Base-by-base conservation (phyloP, 1,140 invertebrate genomes). In the Drosophila bipectinata region DNA sequence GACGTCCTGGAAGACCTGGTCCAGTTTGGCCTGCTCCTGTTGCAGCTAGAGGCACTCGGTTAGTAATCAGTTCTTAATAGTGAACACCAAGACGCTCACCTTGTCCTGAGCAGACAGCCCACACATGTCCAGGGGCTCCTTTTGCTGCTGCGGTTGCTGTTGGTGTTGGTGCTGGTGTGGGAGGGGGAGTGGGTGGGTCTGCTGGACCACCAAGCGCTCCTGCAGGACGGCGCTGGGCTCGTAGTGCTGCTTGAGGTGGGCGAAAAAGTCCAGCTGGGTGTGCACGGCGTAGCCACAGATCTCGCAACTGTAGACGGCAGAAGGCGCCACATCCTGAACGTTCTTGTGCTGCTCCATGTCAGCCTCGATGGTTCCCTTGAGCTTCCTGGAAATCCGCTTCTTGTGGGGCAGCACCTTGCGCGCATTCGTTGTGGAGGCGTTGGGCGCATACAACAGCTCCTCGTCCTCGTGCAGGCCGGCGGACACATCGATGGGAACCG, bases 211-310 rank as follows among this genome's bases (percentile, higher is more conserved):
- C 39, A 83, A 44, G 1, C 80, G 77, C 18, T 72, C 83, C 28
- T 73, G 45, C 34, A 83, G 15, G 24, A 21, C 54, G 21, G 52
- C 67, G 0, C 12, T 54, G 18, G 71, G 95, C 78, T 96, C 96
- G 91, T 96, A 96, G 87, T 96, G 96, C 44, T 92, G 90, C 92
- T 96, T 96, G 3, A 96, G 92, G 89, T 96, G 96, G 74, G 95
- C 95, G 90, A 96, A 96, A 82, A 96, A 96, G 60, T 94, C 93
- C 18, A 96, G 87, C 78, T 96, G 96, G 66, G 94, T 94, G 34
- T 91, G 92, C 83, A 95, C 95, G 24, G 91, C 92, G 67, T 93
- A 93, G 26, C 92, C 93, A 81, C 96, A 96, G 5, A 96, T 90
- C 90, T 96, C 94, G 84, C 96, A 96, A 55, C 93, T 93, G 72